Evolutionary conservation across 2,888 invertebrate genomes (phyloP).

Genomic region (Gryllus longicercus): DNA sequence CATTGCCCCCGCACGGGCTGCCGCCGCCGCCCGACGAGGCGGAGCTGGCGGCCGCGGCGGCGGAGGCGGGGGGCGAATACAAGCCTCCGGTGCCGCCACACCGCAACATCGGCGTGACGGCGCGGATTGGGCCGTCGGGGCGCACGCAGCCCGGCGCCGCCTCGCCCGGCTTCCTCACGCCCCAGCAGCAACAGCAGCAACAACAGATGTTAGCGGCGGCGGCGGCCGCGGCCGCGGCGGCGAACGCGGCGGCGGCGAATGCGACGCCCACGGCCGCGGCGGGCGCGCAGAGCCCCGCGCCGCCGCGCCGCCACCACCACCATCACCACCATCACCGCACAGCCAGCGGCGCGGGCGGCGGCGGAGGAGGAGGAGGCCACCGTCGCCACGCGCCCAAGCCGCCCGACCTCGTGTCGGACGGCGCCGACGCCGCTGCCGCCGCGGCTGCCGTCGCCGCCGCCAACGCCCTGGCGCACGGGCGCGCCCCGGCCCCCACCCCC

Average conservation of each 20-base stretch:
- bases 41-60: constrained; percentile 48
- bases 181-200: constrained; percentile 11
- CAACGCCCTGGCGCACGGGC: not conserved
- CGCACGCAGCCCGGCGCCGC: constrained; percentile 29
- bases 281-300: constrained; percentile 37
- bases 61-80: constrained; percentile 62
- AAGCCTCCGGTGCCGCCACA: constrained; percentile 88
- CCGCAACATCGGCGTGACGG: constrained; percentile 64
- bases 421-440: constrained; percentile 18
- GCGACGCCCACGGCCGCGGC: constrained; percentile 22
- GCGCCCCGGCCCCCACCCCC: not conserved
- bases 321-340: constrained; percentile 51
- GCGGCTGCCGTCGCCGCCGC: not conserved
- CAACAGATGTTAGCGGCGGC: not conserved
- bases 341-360: constrained; percentile 40
- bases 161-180: too few species aligned
- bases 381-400: constrained; percentile 22
- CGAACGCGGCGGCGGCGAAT: constrained; percentile 28
- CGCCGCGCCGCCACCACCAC: constrained; percentile 44
- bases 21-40: constrained; percentile 43
- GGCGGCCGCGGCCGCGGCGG: constrained; percentile 27
- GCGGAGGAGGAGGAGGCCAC: not conserved
- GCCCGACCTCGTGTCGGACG: constrained; percentile 26
- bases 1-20: constrained; percentile 45
- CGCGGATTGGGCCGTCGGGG: constrained; percentile 44